These are phyloP conservation scores for Schizotus pectinicornis DNA, from an alignment of 2,888 invertebrate genomes.

Conservation along the genomic window DNA sequence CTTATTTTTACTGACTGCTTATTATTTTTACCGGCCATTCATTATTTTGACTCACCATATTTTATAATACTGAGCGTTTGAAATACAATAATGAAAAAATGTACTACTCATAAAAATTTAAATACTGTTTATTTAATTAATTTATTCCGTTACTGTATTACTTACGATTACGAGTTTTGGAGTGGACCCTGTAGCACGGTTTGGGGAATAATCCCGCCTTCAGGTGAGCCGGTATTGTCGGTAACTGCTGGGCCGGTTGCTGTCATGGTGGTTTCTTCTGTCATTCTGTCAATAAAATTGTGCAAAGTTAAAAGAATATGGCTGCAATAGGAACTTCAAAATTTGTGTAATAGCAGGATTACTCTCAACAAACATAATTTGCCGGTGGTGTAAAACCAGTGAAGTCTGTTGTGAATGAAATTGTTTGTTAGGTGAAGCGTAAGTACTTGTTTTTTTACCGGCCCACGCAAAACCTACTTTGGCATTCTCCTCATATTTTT, in stretches of 20 bases:
- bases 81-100: no score
- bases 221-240: no score
- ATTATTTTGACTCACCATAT: no score
- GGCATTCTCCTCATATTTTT: not conserved
- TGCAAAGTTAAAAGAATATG: conserved; percentile 29
- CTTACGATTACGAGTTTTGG: no score
- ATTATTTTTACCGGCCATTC: no score
- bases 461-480: conserved; percentile 20
- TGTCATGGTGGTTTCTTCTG: conserved; percentile 11
- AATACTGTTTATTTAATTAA: no score
- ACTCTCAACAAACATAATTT: conserved; percentile 23
- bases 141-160: no score
- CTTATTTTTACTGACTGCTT: no score
- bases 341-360: conserved; percentile 30
- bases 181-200: no score
- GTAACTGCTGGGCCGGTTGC: not conserved
- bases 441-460: conserved; percentile 15
- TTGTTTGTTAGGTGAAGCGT: conserved; percentile 32
- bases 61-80: no score
- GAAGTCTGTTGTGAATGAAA: conserved; percentile 35
- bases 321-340: conserved; percentile 31
- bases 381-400: conserved; percentile 28
- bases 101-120: no score
- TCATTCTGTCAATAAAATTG: conserved; percentile 25
- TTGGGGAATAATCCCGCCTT: no score